These are phyloP conservation scores for Thamnophis elegans DNA, from an alignment of 2,797 vertebrate species.

Conservation along the genomic window DNA sequence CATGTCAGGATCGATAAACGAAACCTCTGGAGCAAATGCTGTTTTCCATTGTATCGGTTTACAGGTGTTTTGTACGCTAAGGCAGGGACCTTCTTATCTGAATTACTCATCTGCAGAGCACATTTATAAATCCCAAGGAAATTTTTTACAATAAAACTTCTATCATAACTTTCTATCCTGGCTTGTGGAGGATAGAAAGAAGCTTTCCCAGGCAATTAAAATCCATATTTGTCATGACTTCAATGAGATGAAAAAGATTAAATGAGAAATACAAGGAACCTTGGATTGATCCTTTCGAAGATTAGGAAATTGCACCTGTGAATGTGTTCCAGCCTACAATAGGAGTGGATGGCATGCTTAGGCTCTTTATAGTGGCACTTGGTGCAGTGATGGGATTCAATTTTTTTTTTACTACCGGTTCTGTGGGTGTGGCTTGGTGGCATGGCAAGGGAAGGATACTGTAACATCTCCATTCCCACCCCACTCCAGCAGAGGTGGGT, in stretches of 20 bases:
- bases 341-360: not conserved
- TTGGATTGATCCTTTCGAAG: not conserved
- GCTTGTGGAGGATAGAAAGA: not conserved
- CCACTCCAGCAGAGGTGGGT: no score
- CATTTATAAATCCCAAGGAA: not conserved
- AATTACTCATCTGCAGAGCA: not conserved
- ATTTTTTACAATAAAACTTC: not conserved
- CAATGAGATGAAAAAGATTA: not conserved
- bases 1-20: not conserved
- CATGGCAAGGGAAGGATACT: no score
- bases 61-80: not conserved
- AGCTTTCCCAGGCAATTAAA: not conserved
- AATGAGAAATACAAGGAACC: not conserved
- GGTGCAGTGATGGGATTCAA: not conserved
- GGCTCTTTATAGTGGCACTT: not conserved
- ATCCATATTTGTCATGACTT: not conserved
- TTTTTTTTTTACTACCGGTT: no score
- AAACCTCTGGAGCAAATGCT: not conserved
- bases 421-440: no score
- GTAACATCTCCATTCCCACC: no score
- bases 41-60: not conserved
- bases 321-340: not conserved
- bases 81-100: not conserved
- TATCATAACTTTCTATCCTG: not conserved
- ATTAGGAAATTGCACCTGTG: not conserved